Base-by-base conservation (phyloP, 2,797 vertebrate genomes). In the Bryconaethiops microstoma region DNA sequence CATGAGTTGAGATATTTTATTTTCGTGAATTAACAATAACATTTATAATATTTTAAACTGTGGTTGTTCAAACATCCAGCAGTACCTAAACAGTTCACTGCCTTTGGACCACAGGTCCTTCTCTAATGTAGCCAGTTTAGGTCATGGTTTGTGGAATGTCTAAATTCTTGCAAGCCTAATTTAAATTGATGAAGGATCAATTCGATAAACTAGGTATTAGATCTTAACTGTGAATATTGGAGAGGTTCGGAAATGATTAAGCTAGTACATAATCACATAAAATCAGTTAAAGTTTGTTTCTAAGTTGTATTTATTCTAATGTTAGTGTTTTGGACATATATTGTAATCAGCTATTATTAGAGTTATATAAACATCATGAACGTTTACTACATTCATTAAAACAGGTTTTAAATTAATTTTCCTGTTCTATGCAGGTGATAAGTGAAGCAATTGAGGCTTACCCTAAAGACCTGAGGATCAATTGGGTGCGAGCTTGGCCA, bases 401-500 rank as follows among this genome's bases (percentile, higher is more conserved):
- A 35, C 35, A 40, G 0, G 5, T 67, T 19, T 68, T 23, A 10
- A 23, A 21, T 68, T 3, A 9, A 2, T 42, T 68, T 19, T 68
- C 10, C 29, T 29, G 29, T 29, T 42, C 42, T 42, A 42, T 17
- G 2, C 64, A 97, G 96, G 95, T 97, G 23, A 96, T 96, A 74
- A 91, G 89, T 52, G 89, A 94, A 14, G 96, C 96, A 5, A 90
- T 96, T 13, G 65, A 87, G 55, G 96, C 96, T 0, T 97, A 97
- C 85, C 91, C 92, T 16, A 89, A 90, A 52, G 86, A 91, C 75
- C 4, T 78, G 65, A 92, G 95, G 73, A 94, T 95, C 76, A 82
- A 94, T 5, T 97, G 96, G 96, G 95, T 98, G 73, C 90, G 93
- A 63, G 93, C 94, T 1, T 97, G 96, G 96, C 96, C 96, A 0